These are phyloP conservation scores for Rhaphigaster nebulosa DNA, from an alignment of 2,888 invertebrate genomes.

Conservation along the genomic window DNA sequence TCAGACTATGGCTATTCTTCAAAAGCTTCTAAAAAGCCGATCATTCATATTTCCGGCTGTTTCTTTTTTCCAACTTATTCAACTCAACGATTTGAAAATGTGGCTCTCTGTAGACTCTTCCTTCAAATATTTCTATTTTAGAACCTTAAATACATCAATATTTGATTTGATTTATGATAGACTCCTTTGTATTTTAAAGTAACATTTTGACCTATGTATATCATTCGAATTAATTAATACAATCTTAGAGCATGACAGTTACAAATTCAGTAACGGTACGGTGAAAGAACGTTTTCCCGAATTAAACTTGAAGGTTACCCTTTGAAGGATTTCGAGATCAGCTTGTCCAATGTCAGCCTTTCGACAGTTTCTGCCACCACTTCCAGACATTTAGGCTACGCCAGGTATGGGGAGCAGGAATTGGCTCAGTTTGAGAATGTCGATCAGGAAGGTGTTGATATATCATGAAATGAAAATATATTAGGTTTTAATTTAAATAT, in stretches of 20 bases:
- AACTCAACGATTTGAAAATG: too few relatives aligned
- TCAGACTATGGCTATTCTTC: too few relatives aligned
- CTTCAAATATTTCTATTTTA: background rate
- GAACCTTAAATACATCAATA: background rate
- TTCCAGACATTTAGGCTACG: background rate
- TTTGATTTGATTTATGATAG: too few relatives aligned
- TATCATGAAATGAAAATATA: background rate
- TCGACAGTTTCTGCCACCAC: background rate
- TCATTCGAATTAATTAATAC: background rate
- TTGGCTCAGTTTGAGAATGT: background rate
- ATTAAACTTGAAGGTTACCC: background rate
- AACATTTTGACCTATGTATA: background rate
- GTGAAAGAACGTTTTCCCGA: background rate
- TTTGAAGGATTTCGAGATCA: slow-evolving; percentile 15
- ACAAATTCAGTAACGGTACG: background rate
- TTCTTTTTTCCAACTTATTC: too few relatives aligned
- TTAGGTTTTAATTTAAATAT: background rate
- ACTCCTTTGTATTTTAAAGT: too few relatives aligned
- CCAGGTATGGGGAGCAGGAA: background rate
- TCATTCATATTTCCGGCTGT: too few relatives aligned
- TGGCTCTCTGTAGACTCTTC: too few relatives aligned
- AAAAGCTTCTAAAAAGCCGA: too few relatives aligned
- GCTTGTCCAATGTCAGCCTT: slow-evolving; percentile 16
- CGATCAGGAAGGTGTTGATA: background rate
- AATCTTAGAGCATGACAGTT: background rate